Evolutionary conservation across 2,797 vertebrate genomes (phyloP).

Genomic region (Anolis apletophallus): DNA sequence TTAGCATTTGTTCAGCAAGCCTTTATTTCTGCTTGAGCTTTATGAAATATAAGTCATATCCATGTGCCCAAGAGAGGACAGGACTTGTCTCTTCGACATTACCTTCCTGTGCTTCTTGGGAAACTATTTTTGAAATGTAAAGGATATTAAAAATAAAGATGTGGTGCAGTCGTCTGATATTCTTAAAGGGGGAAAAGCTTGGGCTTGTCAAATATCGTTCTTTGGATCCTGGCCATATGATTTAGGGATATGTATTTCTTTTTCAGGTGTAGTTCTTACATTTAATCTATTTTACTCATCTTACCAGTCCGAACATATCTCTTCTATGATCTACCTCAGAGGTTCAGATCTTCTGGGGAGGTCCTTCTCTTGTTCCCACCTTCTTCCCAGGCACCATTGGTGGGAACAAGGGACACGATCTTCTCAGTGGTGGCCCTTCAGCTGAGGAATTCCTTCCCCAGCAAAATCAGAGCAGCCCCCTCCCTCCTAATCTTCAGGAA

Average conservation of each 20-base stretch:
- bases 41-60: slow-evolving; percentile 20
- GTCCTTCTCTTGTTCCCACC: too few relatives aligned
- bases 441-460: too few relatives aligned
- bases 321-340: too few relatives aligned
- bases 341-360: too few relatives aligned
- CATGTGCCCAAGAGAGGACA: neutral
- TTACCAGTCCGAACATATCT: too few relatives aligned
- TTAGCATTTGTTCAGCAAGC: neutral
- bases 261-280: neutral
- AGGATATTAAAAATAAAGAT: neutral
- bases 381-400: too few relatives aligned
- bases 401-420: too few relatives aligned
- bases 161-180: too few relatives aligned
- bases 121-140: neutral
- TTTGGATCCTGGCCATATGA: neutral
- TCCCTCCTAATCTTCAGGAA: too few relatives aligned
- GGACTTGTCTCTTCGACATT: neutral
- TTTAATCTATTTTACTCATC: slow-evolving; percentile 19
- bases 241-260: neutral
- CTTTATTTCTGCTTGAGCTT: slow-evolving; percentile 17
- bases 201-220: neutral
- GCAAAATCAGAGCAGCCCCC: too few relatives aligned
- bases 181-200: neutral
- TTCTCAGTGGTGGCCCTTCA: too few relatives aligned
- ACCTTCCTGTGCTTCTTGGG: neutral